These are phyloP conservation scores for Dione juno DNA, from an alignment of 2,888 invertebrate genomes.

Conservation along the genomic window DNA sequence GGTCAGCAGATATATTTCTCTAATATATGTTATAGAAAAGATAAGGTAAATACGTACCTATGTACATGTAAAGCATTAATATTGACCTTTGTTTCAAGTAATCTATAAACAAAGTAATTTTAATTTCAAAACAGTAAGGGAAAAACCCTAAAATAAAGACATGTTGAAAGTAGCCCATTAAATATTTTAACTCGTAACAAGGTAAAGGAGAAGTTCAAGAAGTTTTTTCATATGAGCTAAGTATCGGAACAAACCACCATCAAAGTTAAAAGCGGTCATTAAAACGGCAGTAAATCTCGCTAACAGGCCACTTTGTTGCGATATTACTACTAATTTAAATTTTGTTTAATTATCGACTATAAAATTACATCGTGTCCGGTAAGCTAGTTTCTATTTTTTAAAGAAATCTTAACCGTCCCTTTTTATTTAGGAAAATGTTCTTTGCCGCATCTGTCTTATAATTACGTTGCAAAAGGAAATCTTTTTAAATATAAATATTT, in stretches of 20 bases:
- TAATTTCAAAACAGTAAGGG: not conserved
- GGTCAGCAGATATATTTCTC: too few species aligned
- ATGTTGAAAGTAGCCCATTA: slow-evolving; percentile 21
- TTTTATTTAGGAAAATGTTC: not conserved
- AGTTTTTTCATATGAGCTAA: slow-evolving; percentile 50
- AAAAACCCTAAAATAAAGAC: slow-evolving; percentile 18
- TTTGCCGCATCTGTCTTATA: not conserved
- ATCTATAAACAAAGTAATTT: not conserved
- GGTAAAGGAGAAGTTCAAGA: slow-evolving; percentile 27
- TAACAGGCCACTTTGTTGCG: slow-evolving; percentile 54
- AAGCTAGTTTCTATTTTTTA: slow-evolving; percentile 17
- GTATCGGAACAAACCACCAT: slow-evolving; percentile 58
- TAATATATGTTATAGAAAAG: too few species aligned
- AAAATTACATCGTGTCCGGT: slow-evolving; percentile 37
- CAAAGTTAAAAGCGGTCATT: slow-evolving; percentile 62
- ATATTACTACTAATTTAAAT: slow-evolving; percentile 50
- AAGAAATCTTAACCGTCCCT: not conserved
- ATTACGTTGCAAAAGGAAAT: not conserved
- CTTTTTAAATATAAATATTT: not conserved
- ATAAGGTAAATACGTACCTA: too few species aligned
- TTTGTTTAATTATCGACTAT: slow-evolving; percentile 45
- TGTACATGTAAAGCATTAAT: too few species aligned
- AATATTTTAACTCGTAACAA: slow-evolving; percentile 38
- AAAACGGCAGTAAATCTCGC: slow-evolving; percentile 61
- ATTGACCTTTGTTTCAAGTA: too few species aligned